Base-by-base conservation (phyloP, 2,797 vertebrate genomes). In the Pseudomugil gertrudae region DNA sequence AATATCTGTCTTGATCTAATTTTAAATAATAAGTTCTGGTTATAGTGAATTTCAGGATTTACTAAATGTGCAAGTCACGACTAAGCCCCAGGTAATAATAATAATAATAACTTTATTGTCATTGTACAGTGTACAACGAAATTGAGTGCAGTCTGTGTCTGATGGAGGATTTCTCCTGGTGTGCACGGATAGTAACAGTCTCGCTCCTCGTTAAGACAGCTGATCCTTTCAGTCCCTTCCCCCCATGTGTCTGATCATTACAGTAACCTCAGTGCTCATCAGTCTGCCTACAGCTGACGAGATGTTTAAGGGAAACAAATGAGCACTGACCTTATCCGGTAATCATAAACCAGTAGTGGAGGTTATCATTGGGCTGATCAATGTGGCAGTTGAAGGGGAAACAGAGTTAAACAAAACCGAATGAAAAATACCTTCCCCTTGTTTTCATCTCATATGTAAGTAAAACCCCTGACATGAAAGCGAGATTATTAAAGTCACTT, bases 251-350 rank as follows among this genome's bases (percentile, higher is more conserved):
- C 67, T 60, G 79, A 84, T 81, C 69, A 66, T 68, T 66, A 30
- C 63, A 56, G 51, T 61, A 69, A 74, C 69, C 73, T 74, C 68
- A 57, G 52, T 35, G 80, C 66, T 74, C 40, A 21, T 67, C 62
- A 1, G 4, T 52, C 58, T 15, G 50, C 79, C 80, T 77, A 57
- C 76, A 72, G 56, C 77, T 79, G 76, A 81, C 62, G 57, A 74
- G 53, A 47, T 66, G 65, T 86, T 86, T 87, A 89, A 87, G 70
- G 69, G 84, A 91, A 83, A 90, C 66, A 29, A 87, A 91, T 85
- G 86, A 78, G 64, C 27, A 0, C 74, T 61, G 71, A 82, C 83
- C 77, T 80, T 83, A 91, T 90, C 84, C 76, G 74, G 78, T 81
- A 85, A 89, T 85, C 87, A 84, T 88, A 87, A 69, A 77, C 80